Evolutionary conservation across 2,113 vertebrate genomes (phyloP).

Genomic region (Corydoras sp.): DNA sequence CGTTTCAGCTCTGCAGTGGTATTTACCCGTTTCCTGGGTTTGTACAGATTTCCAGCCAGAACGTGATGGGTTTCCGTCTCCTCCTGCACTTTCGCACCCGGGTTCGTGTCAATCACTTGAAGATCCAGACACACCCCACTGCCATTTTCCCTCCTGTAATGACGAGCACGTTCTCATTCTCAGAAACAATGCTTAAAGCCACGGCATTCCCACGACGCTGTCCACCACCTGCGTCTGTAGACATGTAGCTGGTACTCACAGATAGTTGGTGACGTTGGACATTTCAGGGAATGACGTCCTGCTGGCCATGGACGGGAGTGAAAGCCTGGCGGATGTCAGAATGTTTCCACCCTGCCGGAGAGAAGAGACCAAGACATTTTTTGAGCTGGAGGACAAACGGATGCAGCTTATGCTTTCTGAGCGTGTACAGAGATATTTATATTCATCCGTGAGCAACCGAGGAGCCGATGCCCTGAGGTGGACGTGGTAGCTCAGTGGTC

Average conservation of each 20-base stretch:
- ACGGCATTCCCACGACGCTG: not conserved
- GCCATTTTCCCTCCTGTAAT: conserved; percentile 82
- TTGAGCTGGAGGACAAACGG: not conserved
- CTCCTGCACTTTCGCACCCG: conserved; percentile 84
- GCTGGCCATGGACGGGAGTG: conserved; percentile 88
- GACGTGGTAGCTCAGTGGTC: no score
- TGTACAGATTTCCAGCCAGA: conserved; percentile 88
- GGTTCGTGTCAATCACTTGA: conserved; percentile 88
- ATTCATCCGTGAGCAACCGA: no score
- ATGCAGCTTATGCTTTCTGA: not conserved
- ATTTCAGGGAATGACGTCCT: conserved; percentile 85
- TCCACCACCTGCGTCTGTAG: not conserved
- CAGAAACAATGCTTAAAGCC: not conserved
- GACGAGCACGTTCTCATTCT: not conserved
- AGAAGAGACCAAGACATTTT: not conserved
- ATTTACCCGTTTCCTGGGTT: conserved; percentile 79
- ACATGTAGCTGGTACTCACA: conserved; percentile 69
- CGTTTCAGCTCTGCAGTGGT: no score
- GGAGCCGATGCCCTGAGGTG: no score
- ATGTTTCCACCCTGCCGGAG: conserved; percentile 79
- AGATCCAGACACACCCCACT: conserved; percentile 91
- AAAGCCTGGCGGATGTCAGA: conserved; percentile 78
- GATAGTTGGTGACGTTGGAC: conserved; percentile 87
- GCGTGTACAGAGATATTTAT: no score
- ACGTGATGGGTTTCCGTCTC: conserved; percentile 86